phyloP scores from a whole-genome alignment of 2,113 vertebrate species.

The Copsychus sechellarum region DNA sequence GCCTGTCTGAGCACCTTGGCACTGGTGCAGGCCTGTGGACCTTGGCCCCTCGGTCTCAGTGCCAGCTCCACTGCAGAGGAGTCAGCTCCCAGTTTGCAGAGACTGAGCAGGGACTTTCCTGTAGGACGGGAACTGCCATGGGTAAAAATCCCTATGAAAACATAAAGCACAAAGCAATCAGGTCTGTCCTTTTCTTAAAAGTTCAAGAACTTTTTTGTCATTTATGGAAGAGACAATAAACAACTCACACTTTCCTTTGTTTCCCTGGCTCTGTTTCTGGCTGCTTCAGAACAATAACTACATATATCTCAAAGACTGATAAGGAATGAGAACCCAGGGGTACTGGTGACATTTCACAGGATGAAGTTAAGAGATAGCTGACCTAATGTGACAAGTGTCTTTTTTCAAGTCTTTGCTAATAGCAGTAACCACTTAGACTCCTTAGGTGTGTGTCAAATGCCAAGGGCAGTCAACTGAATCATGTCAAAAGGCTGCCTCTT shows the following conservation, averaged over 20 bases:
- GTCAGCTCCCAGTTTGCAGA: not conserved
- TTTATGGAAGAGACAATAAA: not conserved
- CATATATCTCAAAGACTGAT: conserved; percentile 45
- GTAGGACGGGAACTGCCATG: not conserved
- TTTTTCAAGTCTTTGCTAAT: conserved; percentile 74
- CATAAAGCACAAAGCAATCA: not conserved
- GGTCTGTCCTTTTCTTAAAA: not conserved
- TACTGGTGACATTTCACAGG: conserved; percentile 71
- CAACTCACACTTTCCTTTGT: not conserved
- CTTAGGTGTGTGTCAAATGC: conserved; percentile 66
- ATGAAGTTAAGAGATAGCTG: conserved; percentile 69
- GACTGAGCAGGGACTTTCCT: not conserved
- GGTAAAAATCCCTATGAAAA: not conserved
- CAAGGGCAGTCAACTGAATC: conserved; percentile 54
- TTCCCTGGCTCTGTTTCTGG: not conserved
- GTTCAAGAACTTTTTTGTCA: not conserved
- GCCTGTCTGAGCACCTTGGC: accelerated
- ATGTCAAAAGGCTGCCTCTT: conserved; percentile 56
- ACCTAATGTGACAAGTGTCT: conserved; percentile 67
- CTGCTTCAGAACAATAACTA: conserved; percentile 52
- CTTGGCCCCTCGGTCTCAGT: not conserved
- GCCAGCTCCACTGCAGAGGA: not conserved
- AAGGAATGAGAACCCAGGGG: conserved; percentile 45
- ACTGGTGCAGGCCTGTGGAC: not conserved
- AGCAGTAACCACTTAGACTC: conserved; percentile 67